phyloP scores from a whole-genome alignment of 1,140 invertebrate species.

The Trichogramma pretiosum region DNA sequence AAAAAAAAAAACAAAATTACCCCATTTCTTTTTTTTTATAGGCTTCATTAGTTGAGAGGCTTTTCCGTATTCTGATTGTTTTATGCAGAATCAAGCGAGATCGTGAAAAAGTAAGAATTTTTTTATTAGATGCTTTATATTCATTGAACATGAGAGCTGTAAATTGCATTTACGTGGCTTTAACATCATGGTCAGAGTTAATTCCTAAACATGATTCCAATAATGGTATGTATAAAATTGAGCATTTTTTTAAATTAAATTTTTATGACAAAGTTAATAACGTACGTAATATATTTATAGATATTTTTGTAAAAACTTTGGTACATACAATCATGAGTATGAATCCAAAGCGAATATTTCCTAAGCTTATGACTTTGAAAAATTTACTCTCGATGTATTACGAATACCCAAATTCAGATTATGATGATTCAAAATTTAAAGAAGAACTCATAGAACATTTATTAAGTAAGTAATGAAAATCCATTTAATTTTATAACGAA shows the following conservation, averaged over 20 bases:
- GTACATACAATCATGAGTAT: constrained; percentile 24
- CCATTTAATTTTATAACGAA: too few relatives aligned
- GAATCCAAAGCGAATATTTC: neutral
- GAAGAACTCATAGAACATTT: constrained; percentile 24
- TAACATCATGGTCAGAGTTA: constrained; percentile 38
- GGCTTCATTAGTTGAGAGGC: constrained; percentile 19
- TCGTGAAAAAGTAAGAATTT: constrained; percentile 33
- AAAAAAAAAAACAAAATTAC: too few relatives aligned
- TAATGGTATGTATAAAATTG: constrained; percentile 22
- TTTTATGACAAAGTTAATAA: constrained; percentile 4
- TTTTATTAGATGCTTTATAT: constrained; percentile 38
- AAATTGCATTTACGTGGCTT: constrained; percentile 25
- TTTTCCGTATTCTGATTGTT: constrained; percentile 28
- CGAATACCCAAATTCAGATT: constrained; percentile 26
- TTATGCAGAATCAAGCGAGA: constrained; percentile 37
- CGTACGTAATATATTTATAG: constrained; percentile 25
- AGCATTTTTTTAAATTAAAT: constrained; percentile 12
- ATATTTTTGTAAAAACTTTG: constrained; percentile 29
- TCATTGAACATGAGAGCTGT: constrained; percentile 26
- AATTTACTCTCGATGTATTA: constrained; percentile 26
- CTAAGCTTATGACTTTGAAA: constrained; percentile 24
- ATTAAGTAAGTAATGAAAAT: constrained; percentile 22
- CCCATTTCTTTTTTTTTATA: constrained; percentile 21
- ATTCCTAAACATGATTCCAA: constrained; percentile 27
- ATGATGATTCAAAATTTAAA: constrained; percentile 12